phyloP scores from a whole-genome alignment of 2,888 invertebrate species.

The Calliphora vomitoria region DNA sequence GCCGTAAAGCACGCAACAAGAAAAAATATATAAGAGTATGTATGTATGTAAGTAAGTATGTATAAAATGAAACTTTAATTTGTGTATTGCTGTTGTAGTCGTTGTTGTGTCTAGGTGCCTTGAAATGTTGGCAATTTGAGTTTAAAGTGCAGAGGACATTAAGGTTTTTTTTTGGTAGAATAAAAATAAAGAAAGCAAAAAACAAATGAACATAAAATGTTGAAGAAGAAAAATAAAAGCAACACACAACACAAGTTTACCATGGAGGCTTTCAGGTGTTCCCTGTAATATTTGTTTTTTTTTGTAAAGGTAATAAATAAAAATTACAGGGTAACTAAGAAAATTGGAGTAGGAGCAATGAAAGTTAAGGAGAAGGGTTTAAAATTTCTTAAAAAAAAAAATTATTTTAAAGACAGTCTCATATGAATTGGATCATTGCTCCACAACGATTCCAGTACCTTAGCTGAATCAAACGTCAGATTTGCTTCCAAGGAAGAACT shows the following conservation, averaged over 20 bases:
- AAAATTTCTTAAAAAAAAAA: too few species aligned
- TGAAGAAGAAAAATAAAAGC: background rate
- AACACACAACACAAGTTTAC: constrained; percentile 20
- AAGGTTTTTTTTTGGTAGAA: constrained; percentile 5
- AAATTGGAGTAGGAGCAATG: constrained; percentile 33
- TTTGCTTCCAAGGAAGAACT: too few species aligned
- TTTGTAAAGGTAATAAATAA: constrained; percentile 53
- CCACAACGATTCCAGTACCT: too few species aligned
- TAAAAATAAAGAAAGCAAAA: constrained; percentile 2
- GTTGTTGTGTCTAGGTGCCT: constrained; percentile 57
- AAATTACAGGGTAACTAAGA: constrained; percentile 57
- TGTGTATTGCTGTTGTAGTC: constrained; percentile 13
- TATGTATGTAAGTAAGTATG: background rate
- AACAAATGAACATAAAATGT: background rate
- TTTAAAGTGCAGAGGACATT: constrained; percentile 66
- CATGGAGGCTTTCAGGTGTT: constrained; percentile 46
- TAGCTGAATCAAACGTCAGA: too few species aligned
- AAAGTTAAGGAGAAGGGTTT: background rate
- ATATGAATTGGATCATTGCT: too few species aligned
- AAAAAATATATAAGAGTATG: background rate
- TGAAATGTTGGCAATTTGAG: constrained; percentile 32
- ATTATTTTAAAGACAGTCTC: too few species aligned
- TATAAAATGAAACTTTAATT: constrained; percentile 14
- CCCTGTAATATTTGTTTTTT: constrained; percentile 55
- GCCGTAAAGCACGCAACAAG: constrained; percentile 70